These are phyloP conservation scores for Acanthaster planci DNA, from an alignment of 35 echinoderm and acorn worm genomes.

Conservation along the genomic window DNA sequence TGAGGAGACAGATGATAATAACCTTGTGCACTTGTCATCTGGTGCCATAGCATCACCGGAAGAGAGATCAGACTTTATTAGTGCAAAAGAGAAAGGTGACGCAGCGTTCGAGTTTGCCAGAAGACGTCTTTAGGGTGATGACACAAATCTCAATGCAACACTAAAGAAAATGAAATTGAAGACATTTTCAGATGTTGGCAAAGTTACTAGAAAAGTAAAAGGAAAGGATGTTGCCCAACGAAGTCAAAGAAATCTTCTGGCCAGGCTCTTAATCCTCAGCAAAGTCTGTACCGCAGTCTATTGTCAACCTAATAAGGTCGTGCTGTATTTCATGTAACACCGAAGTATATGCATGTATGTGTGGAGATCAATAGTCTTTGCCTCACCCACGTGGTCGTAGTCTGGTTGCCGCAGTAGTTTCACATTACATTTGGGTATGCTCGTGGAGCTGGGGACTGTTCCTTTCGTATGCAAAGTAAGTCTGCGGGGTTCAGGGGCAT, in stretches of 20 bases:
- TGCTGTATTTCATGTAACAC: no score
- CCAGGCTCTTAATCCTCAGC: slow-evolving; percentile 57
- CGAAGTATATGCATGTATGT: no score
- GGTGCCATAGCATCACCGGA: slow-evolving; percentile 54
- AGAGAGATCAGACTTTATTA: slow-evolving; percentile 43
- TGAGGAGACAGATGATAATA: slow-evolving; percentile 17
- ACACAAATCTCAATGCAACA: slow-evolving; percentile 20
- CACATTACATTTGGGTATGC: no score
- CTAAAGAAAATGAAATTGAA: slow-evolving; percentile 51
- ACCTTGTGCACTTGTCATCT: slow-evolving; percentile 66
- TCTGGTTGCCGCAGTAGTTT: no score
- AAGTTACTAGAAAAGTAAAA: slow-evolving; percentile 48
- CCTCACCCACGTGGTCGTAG: no score
- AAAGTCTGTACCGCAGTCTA: no score
- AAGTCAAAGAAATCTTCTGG: slow-evolving; percentile 55
- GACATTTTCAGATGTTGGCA: slow-evolving; percentile 42
- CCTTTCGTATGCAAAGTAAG: no score
- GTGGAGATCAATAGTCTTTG: no score
- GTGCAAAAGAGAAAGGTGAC: slow-evolving; percentile 41
- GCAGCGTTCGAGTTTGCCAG: slow-evolving; percentile 43
- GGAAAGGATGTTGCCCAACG: slow-evolving; percentile 48
- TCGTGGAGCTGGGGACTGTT: no score
- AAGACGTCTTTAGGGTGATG: slow-evolving; percentile 40
- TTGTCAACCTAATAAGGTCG: no score
- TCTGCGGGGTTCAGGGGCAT: no score